Evolutionary conservation across 2,888 invertebrate genomes (phyloP).

Genomic region (Plagiodera versicolora): DNA sequence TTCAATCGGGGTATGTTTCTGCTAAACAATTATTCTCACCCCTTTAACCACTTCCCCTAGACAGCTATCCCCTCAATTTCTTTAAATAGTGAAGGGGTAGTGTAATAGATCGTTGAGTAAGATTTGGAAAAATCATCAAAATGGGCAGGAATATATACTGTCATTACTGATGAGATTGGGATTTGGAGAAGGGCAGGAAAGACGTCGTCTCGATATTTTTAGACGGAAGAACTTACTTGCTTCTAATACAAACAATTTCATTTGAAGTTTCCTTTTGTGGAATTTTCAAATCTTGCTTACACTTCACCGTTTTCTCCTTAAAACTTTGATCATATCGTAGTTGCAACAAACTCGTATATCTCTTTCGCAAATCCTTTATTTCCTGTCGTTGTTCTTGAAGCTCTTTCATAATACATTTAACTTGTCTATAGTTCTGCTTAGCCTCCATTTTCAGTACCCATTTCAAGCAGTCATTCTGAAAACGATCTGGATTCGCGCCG

Average conservation of each 20-base stretch:
- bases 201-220: too few relatives aligned
- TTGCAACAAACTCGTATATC: conserved; percentile 15
- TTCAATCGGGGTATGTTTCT: too few relatives aligned
- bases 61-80: too few relatives aligned
- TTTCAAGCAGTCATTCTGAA: conserved; percentile 20
- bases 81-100: too few relatives aligned
- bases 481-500: background rate
- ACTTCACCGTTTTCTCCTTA: background rate
- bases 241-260: background rate
- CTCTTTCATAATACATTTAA: conserved; percentile 28
- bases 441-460: conserved; percentile 29
- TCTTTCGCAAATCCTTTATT: conserved; percentile 16
- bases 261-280: background rate
- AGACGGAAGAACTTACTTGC: background rate
- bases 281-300: background rate
- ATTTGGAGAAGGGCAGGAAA: too few relatives aligned
- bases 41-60: too few relatives aligned
- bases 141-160: too few relatives aligned
- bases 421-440: conserved; percentile 29
- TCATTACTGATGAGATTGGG: too few relatives aligned
- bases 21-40: too few relatives aligned
- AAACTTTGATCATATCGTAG: background rate
- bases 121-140: too few relatives aligned
- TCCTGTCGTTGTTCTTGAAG: conserved; percentile 25
- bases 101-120: too few relatives aligned